phyloP scores from a whole-genome alignment of 2,888 invertebrate genomes.

The Tuberolachnus salignus region DNA sequence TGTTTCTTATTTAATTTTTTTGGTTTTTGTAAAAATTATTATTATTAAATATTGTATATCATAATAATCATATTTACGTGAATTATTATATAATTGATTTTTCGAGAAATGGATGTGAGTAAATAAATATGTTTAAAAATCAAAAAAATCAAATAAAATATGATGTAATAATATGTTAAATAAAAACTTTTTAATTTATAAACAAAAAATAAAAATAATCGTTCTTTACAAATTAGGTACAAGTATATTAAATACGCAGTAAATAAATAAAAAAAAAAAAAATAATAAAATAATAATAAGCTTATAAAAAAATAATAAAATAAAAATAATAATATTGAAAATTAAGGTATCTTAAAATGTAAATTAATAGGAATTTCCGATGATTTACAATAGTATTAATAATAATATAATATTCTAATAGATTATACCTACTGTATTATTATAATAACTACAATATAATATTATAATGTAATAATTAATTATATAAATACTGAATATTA shows the following conservation, averaged over 20 bases:
- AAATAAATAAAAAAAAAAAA: constrained; percentile 40
- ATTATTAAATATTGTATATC: constrained; percentile 22
- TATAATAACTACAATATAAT: constrained; percentile 18
- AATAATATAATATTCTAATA: constrained; percentile 16
- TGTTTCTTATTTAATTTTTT: background rate
- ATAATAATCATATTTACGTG: constrained; percentile 48
- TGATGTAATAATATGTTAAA: constrained; percentile 32
- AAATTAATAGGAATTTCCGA: constrained; percentile 50
- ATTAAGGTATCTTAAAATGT: constrained; percentile 33
- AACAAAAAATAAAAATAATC: constrained; percentile 49
- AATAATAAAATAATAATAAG: no score
- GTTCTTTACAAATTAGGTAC: constrained; percentile 40
- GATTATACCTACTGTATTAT: constrained; percentile 7
- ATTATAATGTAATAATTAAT: background rate
- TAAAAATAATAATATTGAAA: constrained; percentile 6
- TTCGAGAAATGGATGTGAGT: background rate
- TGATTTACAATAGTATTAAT: constrained; percentile 8
- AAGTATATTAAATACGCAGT: constrained; percentile 31
- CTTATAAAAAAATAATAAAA: background rate
- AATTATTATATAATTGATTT: background rate
- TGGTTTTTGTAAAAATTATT: constrained; percentile 33
- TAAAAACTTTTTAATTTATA: constrained; percentile 37
- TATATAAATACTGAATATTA: constrained; percentile 33
- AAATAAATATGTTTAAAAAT: constrained; percentile 9
- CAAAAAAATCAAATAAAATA: constrained; percentile 44